phyloP scores from a whole-genome alignment of 2,113 vertebrate species.

The Lanius ludovicianus region DNA sequence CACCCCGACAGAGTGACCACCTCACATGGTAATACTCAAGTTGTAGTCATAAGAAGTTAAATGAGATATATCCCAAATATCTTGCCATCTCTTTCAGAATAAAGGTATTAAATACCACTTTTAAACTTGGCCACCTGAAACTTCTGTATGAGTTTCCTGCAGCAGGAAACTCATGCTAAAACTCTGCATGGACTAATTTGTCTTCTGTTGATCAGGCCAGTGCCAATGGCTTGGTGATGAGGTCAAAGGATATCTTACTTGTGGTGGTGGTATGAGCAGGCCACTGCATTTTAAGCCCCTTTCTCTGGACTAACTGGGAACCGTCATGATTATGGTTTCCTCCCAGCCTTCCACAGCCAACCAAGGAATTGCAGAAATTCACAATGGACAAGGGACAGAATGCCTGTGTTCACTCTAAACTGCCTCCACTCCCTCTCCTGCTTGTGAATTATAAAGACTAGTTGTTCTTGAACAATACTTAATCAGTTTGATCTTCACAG shows the following conservation, averaged over 20 bases:
- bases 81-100: neutral
- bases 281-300: neutral
- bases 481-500: neutral
- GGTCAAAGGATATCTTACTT: neutral
- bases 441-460: neutral
- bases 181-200: neutral
- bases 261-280: neutral
- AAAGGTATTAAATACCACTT: neutral
- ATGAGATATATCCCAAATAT: neutral
- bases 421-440: neutral
- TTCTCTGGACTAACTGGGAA: neutral
- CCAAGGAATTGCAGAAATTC: neutral
- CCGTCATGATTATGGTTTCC: neutral
- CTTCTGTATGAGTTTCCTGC: neutral
- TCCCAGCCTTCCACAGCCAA: neutral
- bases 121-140: neutral
- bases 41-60: neutral
- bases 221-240: neutral
- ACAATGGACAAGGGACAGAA: neutral
- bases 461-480: neutral
- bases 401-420: neutral
- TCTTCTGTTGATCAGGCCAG: neutral
- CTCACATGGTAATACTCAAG: rapidly evolving
- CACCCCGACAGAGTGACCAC: rapidly evolving
- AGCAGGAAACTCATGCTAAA: too few relatives aligned